Evolutionary conservation across 2,113 vertebrate genomes (phyloP).

Genomic region (Lophius piscatorius): DNA sequence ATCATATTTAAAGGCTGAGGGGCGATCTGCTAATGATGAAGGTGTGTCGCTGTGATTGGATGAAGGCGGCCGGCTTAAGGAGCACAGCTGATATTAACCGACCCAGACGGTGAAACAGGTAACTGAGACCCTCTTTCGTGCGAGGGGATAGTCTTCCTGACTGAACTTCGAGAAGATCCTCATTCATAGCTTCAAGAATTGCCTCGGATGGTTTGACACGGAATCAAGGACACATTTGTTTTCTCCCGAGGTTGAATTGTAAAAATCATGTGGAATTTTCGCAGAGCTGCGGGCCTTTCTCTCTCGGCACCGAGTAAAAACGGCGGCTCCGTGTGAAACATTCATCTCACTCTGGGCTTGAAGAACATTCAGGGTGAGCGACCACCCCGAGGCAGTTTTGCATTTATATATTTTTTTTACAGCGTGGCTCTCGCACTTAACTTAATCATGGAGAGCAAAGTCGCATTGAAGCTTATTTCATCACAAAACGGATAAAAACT

Average conservation of each 20-base stretch:
- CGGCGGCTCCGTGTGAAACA: conserved; percentile 8
- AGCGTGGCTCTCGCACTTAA: conserved; percentile 8
- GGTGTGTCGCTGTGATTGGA: too few species aligned
- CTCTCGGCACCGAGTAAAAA: conserved; percentile 4
- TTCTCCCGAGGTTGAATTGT: background rate
- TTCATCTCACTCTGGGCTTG: conserved; percentile 27
- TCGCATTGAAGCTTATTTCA: conserved; percentile 31
- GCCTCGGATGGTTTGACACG: background rate
- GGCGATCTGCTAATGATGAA: too few species aligned
- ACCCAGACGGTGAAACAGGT: too few species aligned
- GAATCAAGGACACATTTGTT: background rate
- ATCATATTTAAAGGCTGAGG: too few species aligned
- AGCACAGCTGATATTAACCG: too few species aligned
- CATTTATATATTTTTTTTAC: conserved; percentile 37
- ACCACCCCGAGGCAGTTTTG: conserved; percentile 33
- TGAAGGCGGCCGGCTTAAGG: too few species aligned
- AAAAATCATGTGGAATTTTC: background rate
- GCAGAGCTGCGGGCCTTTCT: conserved; percentile 32
- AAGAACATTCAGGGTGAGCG: conserved; percentile 41
- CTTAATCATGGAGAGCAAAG: conserved; percentile 49
- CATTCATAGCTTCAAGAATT: background rate
- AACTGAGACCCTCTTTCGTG: too few species aligned
- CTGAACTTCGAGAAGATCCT: too few species aligned
- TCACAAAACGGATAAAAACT: conserved; percentile 33
- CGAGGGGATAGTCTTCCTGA: too few species aligned